phyloP scores from a whole-genome alignment of 2,113 vertebrate genomes.

The Sander lucioperca region DNA sequence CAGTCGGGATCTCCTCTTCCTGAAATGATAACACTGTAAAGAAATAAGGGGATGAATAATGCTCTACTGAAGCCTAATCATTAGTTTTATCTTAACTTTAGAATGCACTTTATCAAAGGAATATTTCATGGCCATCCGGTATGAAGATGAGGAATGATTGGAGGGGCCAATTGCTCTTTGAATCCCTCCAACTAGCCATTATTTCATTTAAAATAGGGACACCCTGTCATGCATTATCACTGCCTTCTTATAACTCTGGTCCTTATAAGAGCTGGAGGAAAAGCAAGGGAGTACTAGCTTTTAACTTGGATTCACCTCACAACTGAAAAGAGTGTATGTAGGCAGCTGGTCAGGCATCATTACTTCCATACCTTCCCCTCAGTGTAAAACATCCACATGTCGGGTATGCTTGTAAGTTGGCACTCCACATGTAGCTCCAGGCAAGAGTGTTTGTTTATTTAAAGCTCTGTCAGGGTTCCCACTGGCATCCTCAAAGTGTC shows the following conservation, averaged over 20 bases:
- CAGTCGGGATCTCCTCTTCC: background rate
- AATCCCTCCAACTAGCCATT: too few relatives aligned
- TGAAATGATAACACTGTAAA: background rate
- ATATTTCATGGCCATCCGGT: background rate
- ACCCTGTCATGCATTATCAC: background rate
- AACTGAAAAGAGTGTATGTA: background rate
- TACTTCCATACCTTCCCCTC: constrained; percentile 20
- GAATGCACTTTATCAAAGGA: too few relatives aligned
- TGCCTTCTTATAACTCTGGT: background rate
- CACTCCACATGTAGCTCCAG: constrained; percentile 40
- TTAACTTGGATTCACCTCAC: constrained; percentile 1
- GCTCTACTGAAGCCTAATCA: background rate
- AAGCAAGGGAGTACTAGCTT: background rate
- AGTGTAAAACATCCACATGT: constrained; percentile 40
- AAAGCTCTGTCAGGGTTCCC: constrained; percentile 64
- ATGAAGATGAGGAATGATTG: background rate
- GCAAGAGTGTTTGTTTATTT: constrained; percentile 58
- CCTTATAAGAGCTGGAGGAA: background rate
- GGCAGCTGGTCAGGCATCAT: background rate
- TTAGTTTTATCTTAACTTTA: background rate
- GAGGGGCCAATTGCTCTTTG: background rate
- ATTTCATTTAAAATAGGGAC: too few relatives aligned
- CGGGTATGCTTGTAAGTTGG: constrained; percentile 6
- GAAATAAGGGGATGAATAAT: background rate
- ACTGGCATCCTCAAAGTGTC: constrained; percentile 67